phyloP scores from a whole-genome alignment of 2,888 invertebrate species.

The Onthophagus sagittarius region DNA sequence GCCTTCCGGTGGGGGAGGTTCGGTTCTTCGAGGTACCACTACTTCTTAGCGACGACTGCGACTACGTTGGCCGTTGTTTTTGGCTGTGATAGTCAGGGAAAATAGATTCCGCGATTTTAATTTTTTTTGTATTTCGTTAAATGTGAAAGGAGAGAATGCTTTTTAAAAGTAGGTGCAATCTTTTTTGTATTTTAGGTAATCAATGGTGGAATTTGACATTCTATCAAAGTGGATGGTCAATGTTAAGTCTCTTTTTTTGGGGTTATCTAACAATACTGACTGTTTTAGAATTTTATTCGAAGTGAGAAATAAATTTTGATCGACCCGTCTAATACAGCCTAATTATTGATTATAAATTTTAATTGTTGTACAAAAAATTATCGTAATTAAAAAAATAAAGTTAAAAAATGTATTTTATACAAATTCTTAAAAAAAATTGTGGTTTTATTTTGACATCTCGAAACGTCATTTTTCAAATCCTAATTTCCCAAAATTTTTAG shows the following conservation, averaged over 20 bases:
- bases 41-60: neutral
- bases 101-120: neutral
- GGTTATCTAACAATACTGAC: neutral
- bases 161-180: neutral
- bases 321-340: neutral
- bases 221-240: neutral
- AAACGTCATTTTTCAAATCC: no score
- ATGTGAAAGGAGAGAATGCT: neutral
- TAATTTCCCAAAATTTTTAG: no score
- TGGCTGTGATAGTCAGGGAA: conserved; percentile 19
- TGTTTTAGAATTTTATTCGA: neutral
- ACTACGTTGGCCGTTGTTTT: neutral
- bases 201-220: neutral
- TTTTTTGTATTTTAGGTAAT: neutral
- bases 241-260: neutral
- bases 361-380: neutral
- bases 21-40: neutral
- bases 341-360: neutral
- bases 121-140: neutral
- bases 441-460: no score
- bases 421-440: no score
- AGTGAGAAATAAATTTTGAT: neutral
- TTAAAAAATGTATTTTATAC: neutral
- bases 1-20: neutral
- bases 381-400: no score